Evolutionary conservation across 1,140 invertebrate species (phyloP), one percentile per base, ranked within the genome.

Genomic region (Lineus longissimus): DNA sequence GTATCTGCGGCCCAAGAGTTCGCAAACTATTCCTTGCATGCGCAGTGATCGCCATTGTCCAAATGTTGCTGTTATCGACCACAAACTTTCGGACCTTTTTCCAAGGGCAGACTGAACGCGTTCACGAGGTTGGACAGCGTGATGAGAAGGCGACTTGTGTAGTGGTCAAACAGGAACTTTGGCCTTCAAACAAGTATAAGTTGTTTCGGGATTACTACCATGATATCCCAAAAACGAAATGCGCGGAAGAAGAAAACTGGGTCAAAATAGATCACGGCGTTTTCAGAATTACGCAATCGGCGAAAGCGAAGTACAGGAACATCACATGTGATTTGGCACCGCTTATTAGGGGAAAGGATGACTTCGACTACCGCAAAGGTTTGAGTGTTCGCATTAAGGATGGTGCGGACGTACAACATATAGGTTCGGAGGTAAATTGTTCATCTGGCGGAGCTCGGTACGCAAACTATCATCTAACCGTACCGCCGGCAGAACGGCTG

Each of bases 371-470:
- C n/a, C n/a, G n/a, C 9, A 6, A 51, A 6, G 47, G n/a, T 4
- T 6, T 6, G 9, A 51, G 6, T 4, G n/a, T 51, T 6, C 62
- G 68, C n/a, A 73, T 79, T 62, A 22, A 51, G 45, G 68, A 77
- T 58, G 71, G 70, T 7, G 57, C 68, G 30, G 43, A 66, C n/a
- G 29, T 72, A n/a, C 43, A 64, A 27, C 56, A 70, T 1, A 77
- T 78, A 64, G 74, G 76, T 45, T 73, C 77, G 51, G 73, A 74
- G 67, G 66, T 73, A n/a, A 69, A 68, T 9, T 79, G 77, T 59
- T 7, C 4, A 15, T 33, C 55, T 17, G 59, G 70, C 45, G 73
- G 73, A n/a, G 55, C 61, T 17, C 69, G 61, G 13, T 79, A 80
- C 60, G 61, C 68, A 29, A 79, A 78, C 56, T 68, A 79, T 30